Base-by-base conservation (phyloP, 1,140 invertebrate genomes). In the Sycophila sp. region DNA sequence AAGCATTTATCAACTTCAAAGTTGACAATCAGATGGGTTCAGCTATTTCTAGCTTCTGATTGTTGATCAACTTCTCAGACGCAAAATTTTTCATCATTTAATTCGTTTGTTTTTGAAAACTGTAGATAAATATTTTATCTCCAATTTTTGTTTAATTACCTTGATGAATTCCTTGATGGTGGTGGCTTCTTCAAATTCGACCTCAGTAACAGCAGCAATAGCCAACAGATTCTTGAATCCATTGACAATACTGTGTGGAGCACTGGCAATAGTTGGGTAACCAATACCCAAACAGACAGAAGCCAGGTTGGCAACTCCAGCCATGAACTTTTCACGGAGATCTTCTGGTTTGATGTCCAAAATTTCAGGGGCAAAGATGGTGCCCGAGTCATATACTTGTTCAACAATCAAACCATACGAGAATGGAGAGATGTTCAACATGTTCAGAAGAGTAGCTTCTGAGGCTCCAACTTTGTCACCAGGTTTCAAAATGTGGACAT, bases 361-460 rank as follows among this genome's bases (percentile, higher is more conserved):
- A 80, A 99, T 97, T 71, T 93, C 93, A 6, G 98, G 98, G 10
- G 95, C 94, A 85, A 99, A 99, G 79, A 99, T 94, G 74, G 97
- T 98, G 68, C 98, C 98, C 79, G 96, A 98, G 85, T 99, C 98
- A 80, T 99, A 99, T 0, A 99, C 97, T 91, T 94, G 93, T 83
- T 94, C 91, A 65, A 99, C 95, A 17, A 95, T 87, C 75, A 99
- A 90, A 89, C 98, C 98, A 81, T 99, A 99, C 40, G 96, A 97
- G 89, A 99, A 99, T 36, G 98, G 98, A 85, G 96, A 99, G 83
- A 99, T 98, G 89, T 98, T 98, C 89, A 99, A 92, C 98, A 99
- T 99, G 90, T 99, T 99, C 63, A 99, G 89, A 55, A 99, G 92
- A 13, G 98, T 98, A 24, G 98, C 96, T 89, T 99, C 98, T 38